phyloP scores from a whole-genome alignment of 2,113 vertebrate species.

The Scomber scombrus region DNA sequence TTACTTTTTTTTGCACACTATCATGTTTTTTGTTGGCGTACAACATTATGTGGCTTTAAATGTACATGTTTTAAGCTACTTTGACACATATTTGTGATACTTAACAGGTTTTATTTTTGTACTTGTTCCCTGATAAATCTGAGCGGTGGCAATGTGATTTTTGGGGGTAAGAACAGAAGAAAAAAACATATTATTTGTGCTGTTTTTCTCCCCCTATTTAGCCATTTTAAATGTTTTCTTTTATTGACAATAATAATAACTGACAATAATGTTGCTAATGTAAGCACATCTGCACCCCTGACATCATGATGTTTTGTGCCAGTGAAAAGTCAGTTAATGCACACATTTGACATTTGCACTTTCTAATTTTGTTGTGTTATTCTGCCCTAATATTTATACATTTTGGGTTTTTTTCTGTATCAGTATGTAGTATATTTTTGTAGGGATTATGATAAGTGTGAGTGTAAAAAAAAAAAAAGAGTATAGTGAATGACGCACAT shows the following conservation, averaged over 20 bases:
- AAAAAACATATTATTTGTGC: background rate
- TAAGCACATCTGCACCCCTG: background rate
- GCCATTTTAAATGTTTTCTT: background rate
- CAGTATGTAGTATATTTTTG: conserved; percentile 20
- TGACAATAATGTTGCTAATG: background rate
- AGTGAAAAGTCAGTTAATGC: conserved; percentile 28
- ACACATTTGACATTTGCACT: conserved; percentile 59
- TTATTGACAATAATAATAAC: too few species aligned
- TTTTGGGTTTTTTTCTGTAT: background rate
- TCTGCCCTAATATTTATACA: background rate
- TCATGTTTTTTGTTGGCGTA: background rate
- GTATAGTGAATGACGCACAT: background rate
- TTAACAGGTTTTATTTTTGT: background rate
- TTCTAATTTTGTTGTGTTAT: conserved; percentile 18
- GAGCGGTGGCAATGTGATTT: background rate
- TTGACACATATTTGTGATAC: background rate
- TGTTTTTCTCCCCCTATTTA: background rate
- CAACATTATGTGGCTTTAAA: background rate
- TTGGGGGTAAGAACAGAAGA: background rate
- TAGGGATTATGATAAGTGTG: conserved; percentile 24
- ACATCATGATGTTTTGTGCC: background rate
- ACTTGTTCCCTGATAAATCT: background rate
- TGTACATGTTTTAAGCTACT: background rate
- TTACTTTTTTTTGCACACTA: background rate
- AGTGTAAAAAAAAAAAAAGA: conserved; percentile 7